Percentiles rank a stretch among this genome's conserved stretches.
These are phyloP conservation scores for Erythrolamprus reginae DNA, from an alignment of 2,113 vertebrate genomes.

Conservation along the genomic window DNA sequence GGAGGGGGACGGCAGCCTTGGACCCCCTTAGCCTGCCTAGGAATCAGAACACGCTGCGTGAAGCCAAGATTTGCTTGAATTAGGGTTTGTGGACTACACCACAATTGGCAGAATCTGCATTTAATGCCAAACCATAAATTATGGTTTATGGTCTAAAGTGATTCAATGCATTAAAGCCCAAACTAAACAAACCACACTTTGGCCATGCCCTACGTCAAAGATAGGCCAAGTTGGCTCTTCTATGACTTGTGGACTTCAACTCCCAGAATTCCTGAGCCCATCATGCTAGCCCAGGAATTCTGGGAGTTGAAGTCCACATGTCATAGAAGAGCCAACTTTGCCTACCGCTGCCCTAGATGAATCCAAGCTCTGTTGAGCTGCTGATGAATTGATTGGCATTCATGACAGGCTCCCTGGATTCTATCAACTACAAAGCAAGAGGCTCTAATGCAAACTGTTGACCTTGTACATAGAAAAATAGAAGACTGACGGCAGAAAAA, in stretches of 20 bases:
- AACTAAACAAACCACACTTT: background rate
- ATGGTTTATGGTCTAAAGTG: background rate
- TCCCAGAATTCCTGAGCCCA: no score
- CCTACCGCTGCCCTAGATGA: background rate
- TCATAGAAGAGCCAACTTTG: no score
- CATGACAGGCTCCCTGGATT: background rate
- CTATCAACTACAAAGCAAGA: background rate
- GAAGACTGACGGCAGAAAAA: no score
- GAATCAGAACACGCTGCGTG: background rate
- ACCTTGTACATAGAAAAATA: background rate
- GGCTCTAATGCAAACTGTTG: background rate
- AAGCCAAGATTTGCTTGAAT: background rate
- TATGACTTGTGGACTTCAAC: no score
- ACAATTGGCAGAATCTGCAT: background rate
- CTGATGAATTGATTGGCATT: background rate
- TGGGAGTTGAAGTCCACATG: no score
- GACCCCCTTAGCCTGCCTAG: background rate
- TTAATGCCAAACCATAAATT: background rate
- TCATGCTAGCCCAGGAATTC: no score
- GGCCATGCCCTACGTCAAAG: background rate
- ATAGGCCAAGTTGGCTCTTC: no score
- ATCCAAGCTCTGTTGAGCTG: background rate
- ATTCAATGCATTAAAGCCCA: background rate
- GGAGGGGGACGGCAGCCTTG: background rate
- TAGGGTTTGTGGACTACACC: background rate